Evolutionary conservation across 2,888 invertebrate species (phyloP).

Genomic region (Dendrolimus pini): DNA sequence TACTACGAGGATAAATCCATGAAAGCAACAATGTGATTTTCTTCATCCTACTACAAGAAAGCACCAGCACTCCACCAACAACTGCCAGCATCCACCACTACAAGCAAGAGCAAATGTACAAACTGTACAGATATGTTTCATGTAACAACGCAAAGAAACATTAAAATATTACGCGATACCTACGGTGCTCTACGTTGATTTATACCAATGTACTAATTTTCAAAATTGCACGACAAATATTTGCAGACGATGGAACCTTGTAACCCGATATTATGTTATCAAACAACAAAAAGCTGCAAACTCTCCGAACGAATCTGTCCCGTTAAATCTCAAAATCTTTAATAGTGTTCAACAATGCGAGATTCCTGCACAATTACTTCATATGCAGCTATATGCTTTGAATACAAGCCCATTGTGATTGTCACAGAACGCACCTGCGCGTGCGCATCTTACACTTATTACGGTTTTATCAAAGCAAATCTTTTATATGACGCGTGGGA

Average conservation of each 20-base stretch:
- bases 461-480: conserved; percentile 35
- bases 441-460: conserved; percentile 28
- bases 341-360: conserved; percentile 28
- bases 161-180: too few relatives aligned
- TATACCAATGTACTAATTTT: too few relatives aligned
- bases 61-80: too few relatives aligned
- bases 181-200: too few relatives aligned
- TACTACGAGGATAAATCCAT: too few relatives aligned
- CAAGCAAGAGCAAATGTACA: too few relatives aligned
- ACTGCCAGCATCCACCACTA: too few relatives aligned
- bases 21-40: too few relatives aligned
- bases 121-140: too few relatives aligned
- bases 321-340: conserved; percentile 24
- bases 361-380: conserved; percentile 41
- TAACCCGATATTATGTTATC: conserved; percentile 3
- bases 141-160: too few relatives aligned
- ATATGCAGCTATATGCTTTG: conserved; percentile 15
- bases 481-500: conserved; percentile 52
- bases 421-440: conserved; percentile 47
- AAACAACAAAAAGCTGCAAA: conserved; percentile 8
- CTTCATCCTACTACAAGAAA: too few relatives aligned
- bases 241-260: not conserved
- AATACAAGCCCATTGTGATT: conserved; percentile 16
- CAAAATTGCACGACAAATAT: not conserved
- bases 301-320: conserved; percentile 15